Conservation (phyloP, 2,888 invertebrate species). For the Clitarchus hookeri region DNA sequence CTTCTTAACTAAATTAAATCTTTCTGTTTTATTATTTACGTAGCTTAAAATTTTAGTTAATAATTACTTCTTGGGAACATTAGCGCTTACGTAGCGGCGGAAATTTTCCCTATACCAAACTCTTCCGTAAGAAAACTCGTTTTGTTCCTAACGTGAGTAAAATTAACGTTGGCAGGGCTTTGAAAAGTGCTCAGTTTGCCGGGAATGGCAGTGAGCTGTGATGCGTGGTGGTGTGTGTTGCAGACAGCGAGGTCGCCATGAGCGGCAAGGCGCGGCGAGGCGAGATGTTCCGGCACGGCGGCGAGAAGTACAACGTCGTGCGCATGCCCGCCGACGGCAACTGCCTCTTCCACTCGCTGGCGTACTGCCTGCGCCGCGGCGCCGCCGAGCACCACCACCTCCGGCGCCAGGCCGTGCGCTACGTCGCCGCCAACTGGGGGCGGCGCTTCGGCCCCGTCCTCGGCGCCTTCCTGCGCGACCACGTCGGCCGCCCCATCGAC, state of each 20-base stretch:
- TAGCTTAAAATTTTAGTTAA: no score
- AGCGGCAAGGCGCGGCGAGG: neutral
- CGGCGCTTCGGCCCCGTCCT: neutral
- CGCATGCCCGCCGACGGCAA: neutral
- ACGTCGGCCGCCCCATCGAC: neutral
- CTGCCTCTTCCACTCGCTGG: slow-evolving; percentile 2
- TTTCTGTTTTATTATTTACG: no score
- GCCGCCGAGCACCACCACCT: neutral
- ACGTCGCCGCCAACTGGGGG: neutral
- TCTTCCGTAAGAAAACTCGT: no score
- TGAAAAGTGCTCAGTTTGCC: no score
- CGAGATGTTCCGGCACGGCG: neutral
- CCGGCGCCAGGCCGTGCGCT: neutral
- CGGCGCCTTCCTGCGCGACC: neutral
- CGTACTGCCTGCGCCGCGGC: neutral
- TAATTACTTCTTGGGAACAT: no score
- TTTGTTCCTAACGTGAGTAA: no score
- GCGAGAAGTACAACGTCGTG: neutral
- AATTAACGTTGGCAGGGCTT: no score
- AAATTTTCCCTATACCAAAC: no score
- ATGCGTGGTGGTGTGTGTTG: no score
- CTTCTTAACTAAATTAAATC: no score
- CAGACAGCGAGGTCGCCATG: neutral
- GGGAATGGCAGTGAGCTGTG: no score
- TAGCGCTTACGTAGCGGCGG: no score